phyloP scores from a whole-genome alignment of 2,113 vertebrate genomes.

The Falco punctatus region DNA sequence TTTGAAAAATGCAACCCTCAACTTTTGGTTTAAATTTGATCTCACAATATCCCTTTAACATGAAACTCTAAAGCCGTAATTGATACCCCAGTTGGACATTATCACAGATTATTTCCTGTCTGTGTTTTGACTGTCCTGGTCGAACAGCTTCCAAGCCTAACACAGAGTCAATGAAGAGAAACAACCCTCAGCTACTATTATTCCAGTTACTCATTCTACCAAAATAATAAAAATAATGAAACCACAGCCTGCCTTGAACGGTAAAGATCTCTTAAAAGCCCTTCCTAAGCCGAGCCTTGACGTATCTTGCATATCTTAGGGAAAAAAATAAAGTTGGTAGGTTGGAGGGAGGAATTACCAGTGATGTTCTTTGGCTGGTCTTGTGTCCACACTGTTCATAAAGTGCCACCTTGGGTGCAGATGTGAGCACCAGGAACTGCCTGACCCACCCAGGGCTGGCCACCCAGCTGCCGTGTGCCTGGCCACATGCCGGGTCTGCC shows the following conservation, averaged over 20 bases:
- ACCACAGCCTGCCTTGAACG: constrained; percentile 59
- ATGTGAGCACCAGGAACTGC: neutral
- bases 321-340: neutral
- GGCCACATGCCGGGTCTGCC: fast-evolving
- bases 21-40: constrained; percentile 64
- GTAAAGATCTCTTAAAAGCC: constrained; percentile 54
- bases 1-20: constrained; percentile 12
- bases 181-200: constrained; percentile 71
- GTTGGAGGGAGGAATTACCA: constrained; percentile 6
- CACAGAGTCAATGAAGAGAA: constrained; percentile 70
- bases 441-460: neutral
- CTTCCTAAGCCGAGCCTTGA: constrained; percentile 18
- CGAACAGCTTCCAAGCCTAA: constrained; percentile 71
- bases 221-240: constrained; percentile 73
- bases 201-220: constrained; percentile 70
- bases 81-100: constrained; percentile 70
- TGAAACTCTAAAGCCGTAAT: constrained; percentile 61
- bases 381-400: neutral
- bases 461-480: neutral
- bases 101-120: constrained; percentile 75
- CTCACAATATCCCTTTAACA: constrained; percentile 66
- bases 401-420: neutral
- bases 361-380: neutral
- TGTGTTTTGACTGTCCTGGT: constrained; percentile 77
- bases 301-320: constrained; percentile 1